These are phyloP conservation scores for Leuciscus waleckii DNA, from an alignment of 2,797 vertebrate species.

Conservation along the genomic window DNA sequence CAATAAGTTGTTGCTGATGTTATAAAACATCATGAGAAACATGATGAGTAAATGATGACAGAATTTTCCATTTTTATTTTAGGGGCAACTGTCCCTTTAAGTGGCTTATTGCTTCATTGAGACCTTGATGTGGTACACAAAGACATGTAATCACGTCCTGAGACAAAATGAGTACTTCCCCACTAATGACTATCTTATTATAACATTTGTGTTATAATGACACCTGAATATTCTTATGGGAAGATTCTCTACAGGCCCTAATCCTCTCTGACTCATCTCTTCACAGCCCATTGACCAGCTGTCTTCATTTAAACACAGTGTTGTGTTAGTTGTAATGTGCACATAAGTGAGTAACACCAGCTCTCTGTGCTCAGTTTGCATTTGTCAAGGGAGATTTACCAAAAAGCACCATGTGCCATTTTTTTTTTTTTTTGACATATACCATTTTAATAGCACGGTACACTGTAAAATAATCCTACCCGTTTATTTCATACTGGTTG, in stretches of 20 bases:
- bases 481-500: too few species aligned
- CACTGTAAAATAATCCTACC: too few species aligned
- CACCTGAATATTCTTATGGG: neutral
- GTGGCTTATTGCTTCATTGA: neutral
- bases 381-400: conserved; percentile 29
- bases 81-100: neutral
- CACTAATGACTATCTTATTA: conserved; percentile 15
- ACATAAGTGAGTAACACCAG: conserved; percentile 38
- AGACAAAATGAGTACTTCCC: neutral
- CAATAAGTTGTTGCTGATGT: neutral
- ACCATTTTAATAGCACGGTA: neutral
- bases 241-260: conserved; percentile 7
- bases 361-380: conserved; percentile 25
- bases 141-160: neutral
- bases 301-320: conserved; percentile 35
- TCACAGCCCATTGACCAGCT: conserved; percentile 25
- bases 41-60: neutral
- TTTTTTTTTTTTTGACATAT: neutral
- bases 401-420: neutral
- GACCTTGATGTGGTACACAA: neutral
- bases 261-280: conserved; percentile 22
- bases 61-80: neutral
- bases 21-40: neutral
- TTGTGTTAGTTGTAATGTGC: conserved; percentile 34
- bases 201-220: conserved; percentile 28